Percentiles rank a stretch among this genome's conserved stretches.
phyloP scores from a whole-genome alignment of 2,113 vertebrate genomes.

The Plestiodon gilberti region DNA sequence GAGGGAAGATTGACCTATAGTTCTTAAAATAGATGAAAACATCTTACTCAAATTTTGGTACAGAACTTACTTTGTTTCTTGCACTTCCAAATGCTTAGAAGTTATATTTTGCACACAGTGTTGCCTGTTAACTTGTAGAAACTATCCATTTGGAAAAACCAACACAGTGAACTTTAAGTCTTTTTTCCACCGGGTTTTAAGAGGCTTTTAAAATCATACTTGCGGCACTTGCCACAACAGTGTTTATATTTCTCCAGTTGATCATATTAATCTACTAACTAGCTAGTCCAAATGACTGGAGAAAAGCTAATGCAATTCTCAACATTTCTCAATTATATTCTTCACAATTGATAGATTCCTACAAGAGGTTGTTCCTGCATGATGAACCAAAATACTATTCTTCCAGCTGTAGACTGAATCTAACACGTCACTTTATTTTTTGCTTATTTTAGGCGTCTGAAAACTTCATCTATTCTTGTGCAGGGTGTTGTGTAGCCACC shows the following conservation, averaged over 20 bases:
- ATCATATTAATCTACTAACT: background rate
- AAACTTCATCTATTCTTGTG: conserved; percentile 98
- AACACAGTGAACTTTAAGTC: background rate
- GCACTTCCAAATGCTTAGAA: background rate
- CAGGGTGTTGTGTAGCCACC: conserved; percentile 97
- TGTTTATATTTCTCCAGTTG: background rate
- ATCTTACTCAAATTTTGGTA: background rate
- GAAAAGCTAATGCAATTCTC: background rate
- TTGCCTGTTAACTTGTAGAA: background rate
- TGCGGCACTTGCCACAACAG: background rate
- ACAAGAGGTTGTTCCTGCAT: background rate
- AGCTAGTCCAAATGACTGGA: background rate
- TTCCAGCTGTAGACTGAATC: background rate
- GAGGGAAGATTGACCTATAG: background rate
- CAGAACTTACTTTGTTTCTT: background rate
- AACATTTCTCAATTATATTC: background rate
- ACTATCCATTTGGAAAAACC: background rate
- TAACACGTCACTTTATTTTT: background rate
- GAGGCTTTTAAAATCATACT: background rate
- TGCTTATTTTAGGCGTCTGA: conserved; percentile 87
- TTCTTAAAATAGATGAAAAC: background rate
- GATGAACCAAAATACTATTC: conserved; percentile 1
- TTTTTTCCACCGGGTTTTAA: background rate
- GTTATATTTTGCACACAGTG: background rate
- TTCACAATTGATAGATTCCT: background rate